These are phyloP conservation scores for Phoeniculus purpureus DNA, from an alignment of 2,797 vertebrate species.

Conservation along the genomic window DNA sequence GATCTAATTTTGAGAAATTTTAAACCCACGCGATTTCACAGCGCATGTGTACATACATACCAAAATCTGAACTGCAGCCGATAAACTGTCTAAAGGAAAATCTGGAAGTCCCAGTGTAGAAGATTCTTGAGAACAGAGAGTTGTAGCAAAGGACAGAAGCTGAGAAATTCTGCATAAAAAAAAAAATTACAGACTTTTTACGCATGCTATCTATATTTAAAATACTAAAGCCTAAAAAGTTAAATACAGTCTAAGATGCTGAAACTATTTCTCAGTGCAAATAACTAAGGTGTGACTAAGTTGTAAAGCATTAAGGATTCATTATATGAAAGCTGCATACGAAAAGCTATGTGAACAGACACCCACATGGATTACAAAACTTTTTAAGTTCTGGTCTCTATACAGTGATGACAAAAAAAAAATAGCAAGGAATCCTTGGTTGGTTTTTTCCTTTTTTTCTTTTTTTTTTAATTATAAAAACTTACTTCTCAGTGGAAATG, in stretches of 20 bases:
- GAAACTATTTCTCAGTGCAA: background rate
- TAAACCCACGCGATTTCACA: background rate
- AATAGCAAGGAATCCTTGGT: conserved; percentile 9
- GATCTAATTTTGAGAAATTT: background rate
- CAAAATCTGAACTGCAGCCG: conserved; percentile 87
- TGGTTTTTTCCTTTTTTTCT: background rate
- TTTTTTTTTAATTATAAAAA: background rate
- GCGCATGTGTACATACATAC: conserved; percentile 78
- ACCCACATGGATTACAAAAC: background rate
- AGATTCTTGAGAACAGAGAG: conserved; percentile 95
- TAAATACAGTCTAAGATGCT: conserved; percentile 12
- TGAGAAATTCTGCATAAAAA: conserved; percentile 87
- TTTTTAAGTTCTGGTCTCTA: background rate
- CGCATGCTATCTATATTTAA: conserved; percentile 9
- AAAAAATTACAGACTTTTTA: conserved; percentile 45
- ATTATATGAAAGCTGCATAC: background rate
- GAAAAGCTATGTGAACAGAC: background rate
- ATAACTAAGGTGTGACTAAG: background rate
- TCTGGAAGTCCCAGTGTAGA: conserved; percentile 91
- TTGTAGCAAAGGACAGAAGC: conserved; percentile 92
- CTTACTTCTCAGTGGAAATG: conserved; percentile 89
- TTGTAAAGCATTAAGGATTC: conserved; percentile 4
- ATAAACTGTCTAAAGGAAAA: conserved; percentile 93
- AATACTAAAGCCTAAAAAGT: background rate
- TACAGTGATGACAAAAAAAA: background rate